A percentile compares a stretch with the other conserved stretches of the same genome.
phyloP scores from a whole-genome alignment of 2,113 vertebrate species.

The Carassius gibelio region DNA sequence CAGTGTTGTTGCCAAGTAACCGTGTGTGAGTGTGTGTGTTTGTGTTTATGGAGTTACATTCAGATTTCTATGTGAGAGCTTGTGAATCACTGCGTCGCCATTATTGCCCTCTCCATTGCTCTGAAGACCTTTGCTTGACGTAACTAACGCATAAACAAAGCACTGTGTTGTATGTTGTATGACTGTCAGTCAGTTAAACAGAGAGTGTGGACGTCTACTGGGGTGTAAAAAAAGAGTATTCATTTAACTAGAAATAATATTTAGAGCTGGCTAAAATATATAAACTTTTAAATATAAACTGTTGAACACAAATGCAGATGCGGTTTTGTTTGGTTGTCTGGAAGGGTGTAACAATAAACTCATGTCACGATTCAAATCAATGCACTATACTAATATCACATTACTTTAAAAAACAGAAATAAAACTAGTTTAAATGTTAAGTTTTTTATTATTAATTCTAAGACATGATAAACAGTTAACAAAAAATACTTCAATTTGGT shows the following conservation, averaged over 20 bases:
- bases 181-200: neutral
- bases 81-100: slow-evolving; percentile 22
- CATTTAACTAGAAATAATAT: neutral
- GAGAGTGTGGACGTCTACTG: neutral
- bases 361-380: too few relatives aligned
- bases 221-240: neutral
- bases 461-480: too few relatives aligned
- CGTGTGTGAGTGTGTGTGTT: slow-evolving; percentile 40
- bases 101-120: slow-evolving; percentile 17
- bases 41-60: slow-evolving; percentile 49
- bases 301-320: neutral
- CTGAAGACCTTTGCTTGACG: neutral
- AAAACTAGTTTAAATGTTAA: too few relatives aligned
- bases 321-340: too few relatives aligned
- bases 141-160: neutral
- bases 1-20: slow-evolving; percentile 66
- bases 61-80: slow-evolving; percentile 37
- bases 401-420: too few relatives aligned
- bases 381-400: too few relatives aligned
- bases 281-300: neutral
- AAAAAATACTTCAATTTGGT: too few relatives aligned
- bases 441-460: too few relatives aligned
- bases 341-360: too few relatives aligned
- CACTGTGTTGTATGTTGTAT: neutral
- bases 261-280: neutral